A percentile compares a stretch with the other conserved stretches of the same genome.
phyloP scores from a whole-genome alignment of 2,888 invertebrate genomes.

The Tinea semifulvella region DNA sequence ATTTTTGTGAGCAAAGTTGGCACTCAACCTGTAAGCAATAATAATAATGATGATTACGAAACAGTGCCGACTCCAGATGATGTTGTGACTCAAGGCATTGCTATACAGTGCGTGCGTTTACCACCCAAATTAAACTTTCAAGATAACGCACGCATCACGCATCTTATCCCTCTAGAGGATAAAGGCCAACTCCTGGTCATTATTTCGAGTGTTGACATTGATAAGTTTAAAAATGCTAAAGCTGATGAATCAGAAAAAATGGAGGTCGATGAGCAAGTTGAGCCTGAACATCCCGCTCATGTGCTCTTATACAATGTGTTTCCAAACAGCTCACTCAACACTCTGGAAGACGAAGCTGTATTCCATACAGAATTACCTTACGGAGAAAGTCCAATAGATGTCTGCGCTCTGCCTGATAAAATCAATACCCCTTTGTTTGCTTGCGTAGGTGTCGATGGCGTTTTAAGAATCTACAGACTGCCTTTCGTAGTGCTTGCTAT shows the following conservation, averaged over 20 bases:
- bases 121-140: constrained; percentile 55
- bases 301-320: constrained; percentile 45
- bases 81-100: constrained; percentile 49
- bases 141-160: constrained; percentile 64
- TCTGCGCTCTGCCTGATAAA: constrained; percentile 72
- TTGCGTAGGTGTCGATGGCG: constrained; percentile 78
- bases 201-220: constrained; percentile 48
- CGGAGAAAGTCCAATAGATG: constrained; percentile 74
- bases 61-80: constrained; percentile 57
- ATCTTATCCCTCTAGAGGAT: constrained; percentile 75
- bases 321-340: constrained; percentile 32
- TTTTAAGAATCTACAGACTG: constrained; percentile 75
- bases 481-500: constrained; percentile 74
- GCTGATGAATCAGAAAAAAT: constrained; percentile 49
- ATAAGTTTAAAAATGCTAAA: constrained; percentile 23
- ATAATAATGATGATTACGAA: constrained; percentile 57
- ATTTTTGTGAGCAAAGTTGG: constrained; percentile 38
- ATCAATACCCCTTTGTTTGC: constrained; percentile 71
- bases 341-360: constrained; percentile 68
- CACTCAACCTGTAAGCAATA: constrained; percentile 43
- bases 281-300: constrained; percentile 33
- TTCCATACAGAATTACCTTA: constrained; percentile 68
- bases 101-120: constrained; percentile 67
- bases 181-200: constrained; percentile 73
- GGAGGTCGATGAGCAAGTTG: constrained; percentile 45